phyloP scores from a whole-genome alignment of 2,113 vertebrate species.

The Mionectes macconnelli region DNA sequence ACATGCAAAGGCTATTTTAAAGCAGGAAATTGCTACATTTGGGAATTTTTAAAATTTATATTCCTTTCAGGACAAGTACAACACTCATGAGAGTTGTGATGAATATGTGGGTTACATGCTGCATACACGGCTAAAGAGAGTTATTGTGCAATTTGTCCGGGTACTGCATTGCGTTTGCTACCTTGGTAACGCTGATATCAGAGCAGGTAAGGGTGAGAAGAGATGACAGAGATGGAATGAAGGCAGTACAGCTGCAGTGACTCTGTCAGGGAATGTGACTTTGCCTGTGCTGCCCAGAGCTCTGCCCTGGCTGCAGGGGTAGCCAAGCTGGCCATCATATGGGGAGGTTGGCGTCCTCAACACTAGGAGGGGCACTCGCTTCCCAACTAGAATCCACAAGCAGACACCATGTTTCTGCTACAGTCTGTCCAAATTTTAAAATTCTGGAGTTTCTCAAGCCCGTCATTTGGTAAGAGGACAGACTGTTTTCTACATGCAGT shows the following conservation, averaged over 20 bases:
- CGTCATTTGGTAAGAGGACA: slow-evolving; percentile 2
- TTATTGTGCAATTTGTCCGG: neutral
- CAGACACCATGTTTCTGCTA: neutral
- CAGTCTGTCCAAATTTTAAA: neutral
- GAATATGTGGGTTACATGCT: neutral
- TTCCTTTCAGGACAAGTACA: neutral
- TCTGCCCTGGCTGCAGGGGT: neutral
- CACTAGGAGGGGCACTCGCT: neutral
- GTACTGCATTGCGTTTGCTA: neutral
- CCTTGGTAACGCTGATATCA: neutral
- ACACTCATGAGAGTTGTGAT: neutral
- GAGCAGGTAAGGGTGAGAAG: neutral
- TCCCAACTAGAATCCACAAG: neutral
- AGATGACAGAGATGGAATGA: neutral
- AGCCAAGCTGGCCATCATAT: accelerated
- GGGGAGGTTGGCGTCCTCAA: neutral
- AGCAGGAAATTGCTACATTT: neutral
- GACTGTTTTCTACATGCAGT: neutral
- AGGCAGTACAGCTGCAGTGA: neutral
- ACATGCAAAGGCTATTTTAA: neutral
- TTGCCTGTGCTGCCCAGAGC: neutral
- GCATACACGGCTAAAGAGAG: neutral
- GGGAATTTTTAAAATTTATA: neutral
- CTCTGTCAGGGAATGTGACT: neutral
- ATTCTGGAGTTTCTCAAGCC: slow-evolving; percentile 14